Base-by-base conservation (phyloP, 37 sponge, comb jelly and placozoan genomes). In the Hormiphora californensis region DNA sequence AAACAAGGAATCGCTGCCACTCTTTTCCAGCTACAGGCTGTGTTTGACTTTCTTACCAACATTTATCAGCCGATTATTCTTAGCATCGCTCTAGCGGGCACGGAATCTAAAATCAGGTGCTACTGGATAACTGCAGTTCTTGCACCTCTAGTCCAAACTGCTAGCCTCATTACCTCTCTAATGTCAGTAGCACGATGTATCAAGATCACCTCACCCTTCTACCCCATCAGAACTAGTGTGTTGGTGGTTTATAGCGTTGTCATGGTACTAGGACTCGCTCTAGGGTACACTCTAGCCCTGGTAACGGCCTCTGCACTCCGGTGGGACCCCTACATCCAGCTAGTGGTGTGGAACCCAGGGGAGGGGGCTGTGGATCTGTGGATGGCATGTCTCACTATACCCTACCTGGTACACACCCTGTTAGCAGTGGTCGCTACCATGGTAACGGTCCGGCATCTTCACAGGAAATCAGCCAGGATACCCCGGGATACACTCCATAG, bases 181-280 rank as follows among this genome's bases (percentile, higher is more conserved):
- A 27, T 73, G 36, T 73, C 36, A 21, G 43, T 73, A 15, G 43
- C 81, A 21, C 43, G 81, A 25, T 73, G n/a, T 40, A 73, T 73
- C 25, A 43, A 73, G 81, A 73, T 73, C 25, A 73, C 46, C 35
- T 73, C 36, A 19, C 81, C 81, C 27, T 73, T 73, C 81, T 73
- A 73, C 81, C 36, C 17, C 28, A 73, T 73, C 81, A 39, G 25
- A 21, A 73, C 35, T 22, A 39, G 38, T 43, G 39, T 33, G 0
- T 46, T 73, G 12, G 4, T 32, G 28, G 12, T 73, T 46, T 73
- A 73, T 46, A 8, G 17, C 1, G 27, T 41, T n/a, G 39, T 73
- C n/a, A n/a, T n/a, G n/a, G n/a, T n/a, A n/a, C n/a, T n/a, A n/a
- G n/a, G n/a, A n/a, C n/a, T n/a, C n/a, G n/a, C n/a, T n/a, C n/a